Base-by-base conservation (phyloP, 2,797 vertebrate genomes). In the Pogoniulus pusillus region DNA sequence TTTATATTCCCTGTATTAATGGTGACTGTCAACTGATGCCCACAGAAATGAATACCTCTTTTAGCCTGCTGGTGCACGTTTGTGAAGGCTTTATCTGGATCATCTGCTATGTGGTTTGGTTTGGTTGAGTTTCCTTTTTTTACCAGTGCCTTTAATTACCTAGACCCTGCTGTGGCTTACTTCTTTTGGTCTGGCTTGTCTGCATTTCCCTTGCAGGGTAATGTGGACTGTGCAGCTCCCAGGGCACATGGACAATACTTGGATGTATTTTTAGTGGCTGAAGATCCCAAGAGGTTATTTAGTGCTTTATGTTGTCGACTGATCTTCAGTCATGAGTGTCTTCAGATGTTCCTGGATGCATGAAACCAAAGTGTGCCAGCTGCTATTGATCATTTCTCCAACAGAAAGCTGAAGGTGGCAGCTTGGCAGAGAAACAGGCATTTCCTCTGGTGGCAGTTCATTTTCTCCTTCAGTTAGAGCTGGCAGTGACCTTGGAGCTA, bases 261-360 rank as follows among this genome's bases (percentile, higher is more conserved):
- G 54, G n/a, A 26, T 71, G 2, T 95, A 90, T 95, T 96, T 96
- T 96, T 94, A 94, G 92, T 10, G 5, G 41, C 69, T 62, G 66
- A 85, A 77, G 84, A 95, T 65, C 81, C 83, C 8, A 6, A 43
- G 39, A 78, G 90, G 74, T 65, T 93, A 72, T 84, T 80, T 68
- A 74, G 77, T 86, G 84, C 85, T 95, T 96, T 94, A 49, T 47
- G 29, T 17, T 85, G 90, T 43, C 3, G 64, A 77, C 68, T 85
- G 78, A 79, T 91, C 74, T 68, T 85, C 72, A 51, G 79, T 71
- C 65, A 11, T 51, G 63, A 81, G 82, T 29, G 53, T 55, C 69
- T 76, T 82, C 54, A 89, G 75, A 71, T 69, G 41, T 92, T 95
- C 86, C 85, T 84, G 85, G 88, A 90, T 34, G 24, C 45, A 32